Base-by-base conservation (phyloP, 1,140 invertebrate species). In the Bombus huntii region DNA sequence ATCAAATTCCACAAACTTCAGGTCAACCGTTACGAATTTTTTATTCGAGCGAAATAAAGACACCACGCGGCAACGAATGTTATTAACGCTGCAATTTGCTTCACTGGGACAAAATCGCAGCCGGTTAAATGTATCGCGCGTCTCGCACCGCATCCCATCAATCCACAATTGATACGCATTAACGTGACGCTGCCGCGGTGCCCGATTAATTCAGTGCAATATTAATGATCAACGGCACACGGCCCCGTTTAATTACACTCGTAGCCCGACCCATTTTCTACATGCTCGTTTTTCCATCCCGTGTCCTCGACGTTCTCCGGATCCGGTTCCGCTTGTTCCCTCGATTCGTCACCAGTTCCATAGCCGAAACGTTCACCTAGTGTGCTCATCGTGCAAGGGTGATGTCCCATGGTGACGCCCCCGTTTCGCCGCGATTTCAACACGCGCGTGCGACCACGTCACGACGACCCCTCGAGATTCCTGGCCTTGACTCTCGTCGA, bases 161-260 rank as follows among this genome's bases (percentile, higher is more conserved):
- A 85, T 85, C 42, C 83, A 62, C 39, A 47, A 85, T 85, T 85
- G 83, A 85, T 72, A 62, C 68, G 77, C 57, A 85, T 85, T 85
- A 85, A 80, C 53, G 42, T 22, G 31, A 25, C 22, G 34, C 31
- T 18, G 62, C 13, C 39, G 28, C n/a, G 15, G 15, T 5, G 37
- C n/a, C 9, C 66, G 75, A 76, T 85, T 80, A 80, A 79, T 79
- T 71, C 39, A 39, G n/a, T 47, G 76, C 53, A 79, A 59, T 59
- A 62, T 80, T 85, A 85, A 85, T 59, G 77, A 28, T n/a, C 31
- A 15, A 31, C 66, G 37, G 25, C 25, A 18, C 39, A 12, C 22
- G 15, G 25, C 25, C 15, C 44, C n/a, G 42, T 79, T 84, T 84
- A 84, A 84, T 84, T 78, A 78, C 44, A 42, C n/a, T 1, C 34